Base-by-base conservation (phyloP, 2,113 vertebrate species). In the Hydropotes inermis region DNA sequence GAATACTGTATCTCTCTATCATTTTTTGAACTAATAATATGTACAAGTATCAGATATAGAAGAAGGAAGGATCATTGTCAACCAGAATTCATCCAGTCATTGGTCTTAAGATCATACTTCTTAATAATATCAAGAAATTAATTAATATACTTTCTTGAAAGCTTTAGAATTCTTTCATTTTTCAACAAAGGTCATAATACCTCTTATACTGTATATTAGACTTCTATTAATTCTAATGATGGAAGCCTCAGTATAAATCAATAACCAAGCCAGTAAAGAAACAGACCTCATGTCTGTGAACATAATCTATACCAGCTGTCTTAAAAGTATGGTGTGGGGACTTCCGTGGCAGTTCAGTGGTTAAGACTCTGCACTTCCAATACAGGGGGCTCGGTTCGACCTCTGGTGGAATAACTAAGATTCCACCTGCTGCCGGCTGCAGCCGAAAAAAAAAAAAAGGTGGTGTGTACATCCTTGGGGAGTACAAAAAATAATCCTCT, bases 81-180 rank as follows among this genome's bases (percentile, higher is more conserved):
- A 57, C 39, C 50, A 92, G 47, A 95, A 93, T 96, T 91, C 28
- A 47, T 92, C 11, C 33, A 50, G n/a, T 61, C 45, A 19, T 91
- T 85, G 27, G 7, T 89, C 30, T 60, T 55, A 58, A 64, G 28
- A 36, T 82, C 57, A 83, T 89, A 43, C 19, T 94, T 97, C 45
- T 96, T 96, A 27, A 33, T 61, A 54, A 30, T 91, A 90, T 28
- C 47, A 93, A 61, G 19, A 76, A 92, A 88, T 89, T 82, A 92
- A 86, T 89, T 60, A 47, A 61, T 86, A n/a, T 5, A 43, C 64
- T 93, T 55, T 85, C n/a, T 76, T 50, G 27, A 25, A 87, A 83
- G 6, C 67, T 79, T 74, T 74, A 81, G 45, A 88, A 67, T 70
- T 79, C 23, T 89, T 61, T 95, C 23, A n/a, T 27, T 87, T 95